Base-by-base conservation (phyloP, 2,888 invertebrate genomes). In the Scrobipalpa costella region DNA sequence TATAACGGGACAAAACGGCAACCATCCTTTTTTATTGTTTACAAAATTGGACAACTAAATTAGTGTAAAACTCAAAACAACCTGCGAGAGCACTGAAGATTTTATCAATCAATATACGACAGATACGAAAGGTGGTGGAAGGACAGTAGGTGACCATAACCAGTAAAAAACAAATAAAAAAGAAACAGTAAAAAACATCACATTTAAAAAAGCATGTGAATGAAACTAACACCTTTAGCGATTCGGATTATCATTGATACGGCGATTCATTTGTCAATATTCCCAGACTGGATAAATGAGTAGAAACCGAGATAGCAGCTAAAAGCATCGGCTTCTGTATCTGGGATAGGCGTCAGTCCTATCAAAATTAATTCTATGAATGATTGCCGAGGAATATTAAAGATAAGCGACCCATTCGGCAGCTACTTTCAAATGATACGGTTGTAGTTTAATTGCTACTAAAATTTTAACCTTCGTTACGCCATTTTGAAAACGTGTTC, bases 281-380 rank as follows among this genome's bases (percentile, higher is more conserved):
- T 70, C 72, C 76, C 71, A 72, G 70, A 70, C 72, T 69, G 72
- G 80, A 78, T 85, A 82, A 84, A 84, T 84, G 84, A 65, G 61
- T 49, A 62, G 63, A 83, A 84, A 81, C 71, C 68, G 66, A 80
- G 89, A 89, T 88, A 88, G 71, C 69, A 70, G 68, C 81, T 89
- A 86, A 89, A 88, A 89, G 88, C 88, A 81, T 88, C 76, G 80
- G 80, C 87, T 88, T 83, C 87, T 84, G 86, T 86, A 86, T 87
- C 89, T 75, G 59, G 63, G 69, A 66, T 72, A 84, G 88, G 88
- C 84, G 88, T 88, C 88, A 84, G 77, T 78, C 78, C 80, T 88
- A 89, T 89, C 87, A 73, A 86, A 85, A 84, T 84, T 86, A 88
- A 89, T 88, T 78, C 83, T 85, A 85, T 86, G 86, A 90, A 84